These are phyloP conservation scores for Arion vulgaris DNA, from an alignment of 1,140 invertebrate species.

Conservation along the genomic window DNA sequence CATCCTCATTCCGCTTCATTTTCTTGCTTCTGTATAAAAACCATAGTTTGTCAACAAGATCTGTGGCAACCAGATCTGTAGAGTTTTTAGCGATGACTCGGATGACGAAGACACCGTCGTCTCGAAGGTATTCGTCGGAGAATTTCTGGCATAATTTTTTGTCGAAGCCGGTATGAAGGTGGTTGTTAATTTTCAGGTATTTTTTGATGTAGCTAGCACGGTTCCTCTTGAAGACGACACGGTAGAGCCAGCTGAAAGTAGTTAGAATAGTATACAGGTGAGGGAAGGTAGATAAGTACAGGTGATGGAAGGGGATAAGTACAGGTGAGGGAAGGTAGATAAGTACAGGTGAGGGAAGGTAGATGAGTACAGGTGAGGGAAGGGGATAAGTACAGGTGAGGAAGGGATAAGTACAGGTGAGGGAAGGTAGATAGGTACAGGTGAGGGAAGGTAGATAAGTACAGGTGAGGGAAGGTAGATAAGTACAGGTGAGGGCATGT, in stretches of 20 bases:
- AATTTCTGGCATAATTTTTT: conserved; percentile 64
- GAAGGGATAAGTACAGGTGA: no score
- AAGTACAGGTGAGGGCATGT: no score
- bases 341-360: no score
- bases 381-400: no score
- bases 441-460: no score
- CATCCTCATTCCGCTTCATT: conserved; percentile 39
- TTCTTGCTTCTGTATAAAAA: conserved; percentile 59
- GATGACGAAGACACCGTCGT: conserved; percentile 69
- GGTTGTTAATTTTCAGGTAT: conserved; percentile 61
- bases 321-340: no score
- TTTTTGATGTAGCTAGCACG: conserved; percentile 66
- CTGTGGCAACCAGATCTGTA: conserved; percentile 66
- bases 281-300: no score
- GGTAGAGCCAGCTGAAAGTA: conserved; percentile 52
- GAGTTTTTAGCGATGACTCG: conserved; percentile 69
- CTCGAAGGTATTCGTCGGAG: conserved; percentile 63
- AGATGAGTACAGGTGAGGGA: no score
- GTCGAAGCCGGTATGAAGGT: conserved; percentile 55
- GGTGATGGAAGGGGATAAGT: no score
- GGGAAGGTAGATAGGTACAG: no score
- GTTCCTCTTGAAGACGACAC: conserved; percentile 56
- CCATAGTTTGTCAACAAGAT: conserved; percentile 67
- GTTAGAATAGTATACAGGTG: no score
- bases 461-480: no score